Base-by-base conservation (phyloP, 2,888 invertebrate genomes). In the Sminthurides aquaticus region DNA sequence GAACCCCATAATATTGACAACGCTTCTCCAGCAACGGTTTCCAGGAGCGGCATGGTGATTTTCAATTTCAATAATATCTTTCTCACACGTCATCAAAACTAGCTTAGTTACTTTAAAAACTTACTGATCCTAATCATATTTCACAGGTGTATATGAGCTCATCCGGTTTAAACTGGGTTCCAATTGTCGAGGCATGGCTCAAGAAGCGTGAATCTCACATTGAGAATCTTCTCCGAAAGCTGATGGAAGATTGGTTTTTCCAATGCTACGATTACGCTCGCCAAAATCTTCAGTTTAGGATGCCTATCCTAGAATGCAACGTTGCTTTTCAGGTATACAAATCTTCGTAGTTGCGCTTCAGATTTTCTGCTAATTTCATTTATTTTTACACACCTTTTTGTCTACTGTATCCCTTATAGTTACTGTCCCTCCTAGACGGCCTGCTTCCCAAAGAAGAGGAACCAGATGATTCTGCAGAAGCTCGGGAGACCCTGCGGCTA, bases 1-100 rank as follows among this genome's bases (percentile, higher is more conserved):
- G 97, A 97, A 77, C 95, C 96, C 0, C 93, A 96, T 78, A 96
- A 96, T 78, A 94, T 97, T 68, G 96, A 97, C 77, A 97, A 97
- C 77, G 97, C 97, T 0, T 95, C 95, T 11, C 97, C 96, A 1
- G 96, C 97, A 1, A 97, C 97, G 0, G 97, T 97, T 0, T 96
- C 95, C 0, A 82, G 92, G 67, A 92, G 91, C 77, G 93, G 93
- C 64, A 91, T 91, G 90, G 81, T 83, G 58, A 92, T 89, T n/a
- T n/a, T n/a, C n/a, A n/a, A n/a, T n/a, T n/a, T n/a, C n/a, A n/a
- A n/a, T n/a, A n/a, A n/a, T n/a, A n/a, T n/a, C n/a, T n/a, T n/a
- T n/a, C n/a, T n/a, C n/a, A n/a, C n/a, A n/a, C n/a, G n/a, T n/a
- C n/a, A n/a, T n/a, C n/a, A n/a, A n/a, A n/a, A n/a, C n/a, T n/a